phyloP scores from a whole-genome alignment of 2,797 vertebrate species.

The Astyanax mexicanus region DNA sequence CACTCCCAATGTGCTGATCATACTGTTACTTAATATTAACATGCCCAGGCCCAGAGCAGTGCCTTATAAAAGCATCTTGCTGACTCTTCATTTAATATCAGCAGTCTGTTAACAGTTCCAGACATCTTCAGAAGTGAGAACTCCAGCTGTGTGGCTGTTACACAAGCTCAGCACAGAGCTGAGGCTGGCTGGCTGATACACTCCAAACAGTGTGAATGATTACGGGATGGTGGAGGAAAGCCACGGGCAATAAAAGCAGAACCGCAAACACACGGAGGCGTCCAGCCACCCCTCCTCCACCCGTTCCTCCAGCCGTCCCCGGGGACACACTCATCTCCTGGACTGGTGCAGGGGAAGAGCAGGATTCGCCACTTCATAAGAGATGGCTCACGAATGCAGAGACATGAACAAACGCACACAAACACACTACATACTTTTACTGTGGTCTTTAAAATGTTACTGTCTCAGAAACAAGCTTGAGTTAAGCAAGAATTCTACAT shows the following conservation, averaged over 20 bases:
- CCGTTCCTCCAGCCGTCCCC: conserved; percentile 10
- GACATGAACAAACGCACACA: neutral
- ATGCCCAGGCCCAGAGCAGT: conserved; percentile 7
- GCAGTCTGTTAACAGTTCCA: conserved; percentile 31
- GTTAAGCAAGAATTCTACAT: too few relatives aligned
- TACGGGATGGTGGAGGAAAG: conserved; percentile 22
- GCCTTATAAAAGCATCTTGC: conserved; percentile 23
- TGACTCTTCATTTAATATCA: conserved; percentile 29
- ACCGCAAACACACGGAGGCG: conserved; percentile 16
- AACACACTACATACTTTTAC: too few relatives aligned
- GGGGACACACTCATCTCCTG: conserved; percentile 30
- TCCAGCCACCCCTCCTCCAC: conserved; percentile 2
- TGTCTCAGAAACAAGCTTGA: too few relatives aligned
- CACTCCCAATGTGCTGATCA: conserved; percentile 24
- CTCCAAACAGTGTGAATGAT: conserved; percentile 34
- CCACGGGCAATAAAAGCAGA: conserved; percentile 43
- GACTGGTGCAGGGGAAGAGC: neutral
- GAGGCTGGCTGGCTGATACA: neutral
- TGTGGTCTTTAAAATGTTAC: too few relatives aligned
- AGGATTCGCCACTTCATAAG: conserved; percentile 26
- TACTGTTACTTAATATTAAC: neutral
- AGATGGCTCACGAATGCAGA: neutral
- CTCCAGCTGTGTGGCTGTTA: conserved; percentile 39
- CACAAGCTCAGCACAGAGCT: conserved; percentile 23
- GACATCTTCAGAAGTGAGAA: conserved; percentile 20